Evolutionary conservation across 2,888 invertebrate species (phyloP).

Genomic region (Hesperia comma): DNA sequence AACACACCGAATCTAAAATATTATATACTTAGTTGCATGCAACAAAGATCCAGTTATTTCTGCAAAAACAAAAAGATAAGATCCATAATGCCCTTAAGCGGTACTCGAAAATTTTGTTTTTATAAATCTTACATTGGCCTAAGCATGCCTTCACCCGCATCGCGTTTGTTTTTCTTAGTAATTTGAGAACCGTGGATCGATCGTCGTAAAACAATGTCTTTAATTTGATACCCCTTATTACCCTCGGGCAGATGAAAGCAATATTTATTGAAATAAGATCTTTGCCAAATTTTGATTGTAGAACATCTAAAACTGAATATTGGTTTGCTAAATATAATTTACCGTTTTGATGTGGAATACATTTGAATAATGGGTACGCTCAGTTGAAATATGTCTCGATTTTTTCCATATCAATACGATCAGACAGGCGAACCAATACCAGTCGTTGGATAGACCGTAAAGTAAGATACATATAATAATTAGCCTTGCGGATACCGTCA

Average conservation of each 20-base stretch:
- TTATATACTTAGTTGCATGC: background rate
- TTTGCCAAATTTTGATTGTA: slow-evolving; percentile 12
- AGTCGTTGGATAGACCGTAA: too few relatives aligned
- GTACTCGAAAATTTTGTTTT: slow-evolving; percentile 14
- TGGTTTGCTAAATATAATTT: slow-evolving; percentile 3
- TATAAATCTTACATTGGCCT: slow-evolving; percentile 18
- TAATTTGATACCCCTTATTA: slow-evolving; percentile 35
- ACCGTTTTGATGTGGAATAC: background rate
- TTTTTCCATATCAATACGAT: background rate
- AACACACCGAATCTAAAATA: background rate
- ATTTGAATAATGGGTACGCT: background rate
- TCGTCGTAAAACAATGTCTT: slow-evolving; percentile 35
- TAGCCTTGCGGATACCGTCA: too few relatives aligned
- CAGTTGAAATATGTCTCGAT: background rate
- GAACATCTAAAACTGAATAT: background rate
- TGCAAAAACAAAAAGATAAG: background rate
- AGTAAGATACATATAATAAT: too few relatives aligned
- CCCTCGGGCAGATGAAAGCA: slow-evolving; percentile 35
- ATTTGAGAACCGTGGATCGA: slow-evolving; percentile 38
- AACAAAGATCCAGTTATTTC: too few relatives aligned
- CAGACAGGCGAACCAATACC: background rate
- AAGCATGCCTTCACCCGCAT: slow-evolving; percentile 34
- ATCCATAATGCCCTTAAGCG: background rate
- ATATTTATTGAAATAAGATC: slow-evolving; percentile 36
- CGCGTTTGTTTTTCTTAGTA: slow-evolving; percentile 36